Evolutionary conservation across 2,888 invertebrate species (phyloP), one percentile per base, ranked within the genome.

Genomic region (Reticulitermes lucifugus): DNA sequence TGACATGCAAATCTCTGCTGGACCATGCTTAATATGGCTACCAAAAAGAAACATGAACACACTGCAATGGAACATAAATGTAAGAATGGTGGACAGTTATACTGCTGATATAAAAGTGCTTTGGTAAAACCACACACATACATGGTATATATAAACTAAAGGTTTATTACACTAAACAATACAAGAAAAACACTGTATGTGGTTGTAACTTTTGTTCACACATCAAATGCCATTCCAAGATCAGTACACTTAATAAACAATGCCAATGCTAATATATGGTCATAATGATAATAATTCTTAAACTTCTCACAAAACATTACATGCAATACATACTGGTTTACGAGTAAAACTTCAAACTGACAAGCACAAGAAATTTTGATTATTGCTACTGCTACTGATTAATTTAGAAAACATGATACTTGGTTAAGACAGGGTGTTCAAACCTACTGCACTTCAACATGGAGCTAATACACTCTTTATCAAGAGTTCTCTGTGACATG

Each of bases 111-210:
- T n/a, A 22, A 35, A 46, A 81, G 81, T 81, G 81, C 81, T 60
- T 81, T 14, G 35, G 81, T 81, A 81, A 81, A 81, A 81, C 81
- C 81, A 81, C 71, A 83, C 46, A 83, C 77, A 46, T 77, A 77
- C 77, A 77, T 6, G 14, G 18, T 55, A 55, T 55, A 65, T 65
- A 65, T 25, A 65, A 65, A 65, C 65, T 65, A 25, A 9, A 65
- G n/a, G 9, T 65, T 71, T 83, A 86, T 88, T 82, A 87, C 83
- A 83, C 85, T 82, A 83, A 84, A 84, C 12, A 46, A 46, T 46
- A 85, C 86, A 88, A 88, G 85, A 55, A 55, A 9, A 18, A 55
- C 55, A 55, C 18, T 55, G 18, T 14, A 55, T 5, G 55, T 18
- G 18, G 55, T 18, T 55, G 55, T 55, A 18, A 55, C 18, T 55